Evolutionary conservation across 2,888 invertebrate species (phyloP).

Genomic region (Hydropsyche betteni): DNA sequence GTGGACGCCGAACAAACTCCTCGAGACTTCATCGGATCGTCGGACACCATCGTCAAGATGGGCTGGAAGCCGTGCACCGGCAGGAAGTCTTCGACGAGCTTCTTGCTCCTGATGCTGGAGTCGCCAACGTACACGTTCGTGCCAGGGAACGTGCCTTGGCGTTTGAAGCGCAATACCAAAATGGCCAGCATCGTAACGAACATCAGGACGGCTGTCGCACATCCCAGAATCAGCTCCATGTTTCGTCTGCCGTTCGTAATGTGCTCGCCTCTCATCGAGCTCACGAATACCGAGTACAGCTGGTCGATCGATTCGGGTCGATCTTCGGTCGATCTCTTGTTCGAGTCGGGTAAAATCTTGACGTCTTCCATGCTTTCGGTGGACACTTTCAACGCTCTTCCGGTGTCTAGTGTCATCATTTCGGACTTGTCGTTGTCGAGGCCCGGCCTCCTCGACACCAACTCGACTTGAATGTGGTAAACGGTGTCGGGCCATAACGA

Average conservation of each 20-base stretch:
- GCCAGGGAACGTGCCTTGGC: constrained; percentile 66
- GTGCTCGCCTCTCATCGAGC: constrained; percentile 70
- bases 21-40: constrained; percentile 60
- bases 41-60: constrained; percentile 65
- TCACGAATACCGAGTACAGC: constrained; percentile 70
- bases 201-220: constrained; percentile 65
- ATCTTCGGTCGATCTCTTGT: constrained; percentile 55
- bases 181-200: constrained; percentile 65
- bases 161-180: constrained; percentile 67
- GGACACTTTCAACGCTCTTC: constrained; percentile 71
- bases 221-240: constrained; percentile 69
- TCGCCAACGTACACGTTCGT: constrained; percentile 71
- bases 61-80: constrained; percentile 68
- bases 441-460: constrained; percentile 70
- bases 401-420: constrained; percentile 73
- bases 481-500: constrained; percentile 84
- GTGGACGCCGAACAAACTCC: constrained; percentile 56
- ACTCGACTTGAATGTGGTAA: constrained; percentile 81
- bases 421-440: constrained; percentile 71
- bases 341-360: constrained; percentile 63
- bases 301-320: constrained; percentile 60
- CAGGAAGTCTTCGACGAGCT: constrained; percentile 69
- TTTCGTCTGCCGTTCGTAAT: constrained; percentile 65
- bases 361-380: constrained; percentile 72
- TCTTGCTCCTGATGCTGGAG: constrained; percentile 69